Conservation (phyloP, 2,888 invertebrate species). For the Noctua comes region DNA sequence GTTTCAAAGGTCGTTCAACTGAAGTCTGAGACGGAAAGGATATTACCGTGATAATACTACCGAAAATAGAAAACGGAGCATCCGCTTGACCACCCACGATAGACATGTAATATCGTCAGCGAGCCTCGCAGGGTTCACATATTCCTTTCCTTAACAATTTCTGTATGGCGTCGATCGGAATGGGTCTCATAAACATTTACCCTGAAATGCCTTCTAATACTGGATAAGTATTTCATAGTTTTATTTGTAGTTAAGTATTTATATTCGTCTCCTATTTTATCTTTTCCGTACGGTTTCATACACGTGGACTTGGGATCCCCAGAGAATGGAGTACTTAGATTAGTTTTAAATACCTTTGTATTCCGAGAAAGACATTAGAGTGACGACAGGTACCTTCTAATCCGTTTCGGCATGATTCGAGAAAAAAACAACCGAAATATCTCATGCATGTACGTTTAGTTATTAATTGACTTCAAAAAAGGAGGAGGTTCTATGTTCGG, state of each 20-base stretch:
- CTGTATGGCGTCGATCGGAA: slow-evolving; percentile 19
- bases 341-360: slow-evolving; percentile 14
- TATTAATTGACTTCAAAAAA: neutral
- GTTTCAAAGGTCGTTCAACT: slow-evolving; percentile 1
- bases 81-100: slow-evolving; percentile 45
- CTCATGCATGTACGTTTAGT: neutral
- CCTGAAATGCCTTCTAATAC: neutral
- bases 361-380: neutral
- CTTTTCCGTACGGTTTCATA: neutral
- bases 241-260: neutral
- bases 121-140: slow-evolving; percentile 33
- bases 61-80: slow-evolving; percentile 38
- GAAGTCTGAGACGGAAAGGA: neutral
- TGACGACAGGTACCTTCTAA: neutral
- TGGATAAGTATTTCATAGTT: slow-evolving; percentile 14
- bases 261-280: neutral
- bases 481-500: no score
- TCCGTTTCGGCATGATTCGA: neutral
- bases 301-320: neutral
- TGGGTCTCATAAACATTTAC: slow-evolving; percentile 16
- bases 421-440: neutral
- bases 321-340: slow-evolving; percentile 4
- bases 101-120: slow-evolving; percentile 40
- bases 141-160: slow-evolving; percentile 28
- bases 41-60: slow-evolving; percentile 24